Conservation (phyloP, 2,113 vertebrate genomes). For the Crotalus helleri region DNA sequence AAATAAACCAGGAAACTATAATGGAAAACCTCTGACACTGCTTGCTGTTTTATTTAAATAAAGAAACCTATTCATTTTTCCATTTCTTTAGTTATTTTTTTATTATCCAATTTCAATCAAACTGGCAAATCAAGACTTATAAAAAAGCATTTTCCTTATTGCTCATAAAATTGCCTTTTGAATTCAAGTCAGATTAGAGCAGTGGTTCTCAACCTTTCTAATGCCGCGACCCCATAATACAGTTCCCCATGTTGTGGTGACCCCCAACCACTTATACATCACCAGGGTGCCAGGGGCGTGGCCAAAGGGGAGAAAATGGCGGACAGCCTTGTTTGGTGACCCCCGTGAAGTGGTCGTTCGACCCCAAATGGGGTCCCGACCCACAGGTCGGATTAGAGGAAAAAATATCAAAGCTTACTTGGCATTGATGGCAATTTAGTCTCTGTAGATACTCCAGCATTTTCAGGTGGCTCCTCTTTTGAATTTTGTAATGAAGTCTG, state of each 20-base stretch:
- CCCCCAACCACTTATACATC: no score
- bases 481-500: background rate
- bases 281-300: no score
- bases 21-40: background rate
- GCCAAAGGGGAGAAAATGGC: no score
- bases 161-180: background rate
- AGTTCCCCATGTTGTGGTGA: no score
- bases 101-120: background rate
- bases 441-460: constrained; percentile 8
- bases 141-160: background rate
- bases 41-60: background rate
- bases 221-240: no score
- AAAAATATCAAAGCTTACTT: background rate
- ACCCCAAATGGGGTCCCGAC: no score
- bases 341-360: no score
- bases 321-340: no score
- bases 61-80: background rate
- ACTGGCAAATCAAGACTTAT: background rate
- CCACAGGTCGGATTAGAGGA: background rate
- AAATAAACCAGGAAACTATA: background rate
- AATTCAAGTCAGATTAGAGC: background rate
- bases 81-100: background rate
- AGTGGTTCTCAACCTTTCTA: no score
- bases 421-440: background rate
- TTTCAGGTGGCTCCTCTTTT: background rate